Conservation (phyloP, 2,797 vertebrate genomes). For the Hypotaenidia okinawae region DNA sequence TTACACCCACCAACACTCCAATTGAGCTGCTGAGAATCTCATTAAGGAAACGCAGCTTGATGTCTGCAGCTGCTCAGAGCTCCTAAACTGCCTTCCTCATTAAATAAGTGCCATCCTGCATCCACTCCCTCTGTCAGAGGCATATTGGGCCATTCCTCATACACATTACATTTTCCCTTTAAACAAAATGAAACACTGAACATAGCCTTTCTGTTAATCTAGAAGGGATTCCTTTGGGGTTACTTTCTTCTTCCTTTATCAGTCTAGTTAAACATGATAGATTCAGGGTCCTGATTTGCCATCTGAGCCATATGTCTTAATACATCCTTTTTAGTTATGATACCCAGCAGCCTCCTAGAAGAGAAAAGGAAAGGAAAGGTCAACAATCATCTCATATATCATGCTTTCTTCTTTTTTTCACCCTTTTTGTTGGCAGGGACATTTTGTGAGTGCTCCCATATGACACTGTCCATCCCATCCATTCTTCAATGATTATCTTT, state of each 20-base stretch:
- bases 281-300: conserved; percentile 98
- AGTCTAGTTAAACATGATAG: conserved; percentile 94
- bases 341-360: conserved; percentile 93
- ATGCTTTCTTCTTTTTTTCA: background rate
- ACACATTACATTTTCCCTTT: conserved; percentile 20
- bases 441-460: background rate
- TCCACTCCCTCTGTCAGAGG: conserved; percentile 38
- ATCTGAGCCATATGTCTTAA: conserved; percentile 98
- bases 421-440: background rate
- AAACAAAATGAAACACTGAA: conserved; percentile 53
- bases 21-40: conserved; percentile 33
- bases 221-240: conserved; percentile 60
- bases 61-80: conserved; percentile 59
- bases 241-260: conserved; percentile 47
- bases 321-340: conserved; percentile 99
- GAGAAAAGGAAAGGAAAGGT: conserved; percentile 60
- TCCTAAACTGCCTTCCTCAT: conserved; percentile 51
- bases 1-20: conserved; percentile 22
- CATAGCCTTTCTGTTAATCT: conserved; percentile 55
- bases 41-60: conserved; percentile 60
- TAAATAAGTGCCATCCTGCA: conserved; percentile 50
- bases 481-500: background rate
- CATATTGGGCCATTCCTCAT: conserved; percentile 27
- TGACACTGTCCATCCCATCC: background rate
- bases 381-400: conserved; percentile 29